Conservation (phyloP, 2,797 vertebrate genomes). For the Clamator glandarius region DNA sequence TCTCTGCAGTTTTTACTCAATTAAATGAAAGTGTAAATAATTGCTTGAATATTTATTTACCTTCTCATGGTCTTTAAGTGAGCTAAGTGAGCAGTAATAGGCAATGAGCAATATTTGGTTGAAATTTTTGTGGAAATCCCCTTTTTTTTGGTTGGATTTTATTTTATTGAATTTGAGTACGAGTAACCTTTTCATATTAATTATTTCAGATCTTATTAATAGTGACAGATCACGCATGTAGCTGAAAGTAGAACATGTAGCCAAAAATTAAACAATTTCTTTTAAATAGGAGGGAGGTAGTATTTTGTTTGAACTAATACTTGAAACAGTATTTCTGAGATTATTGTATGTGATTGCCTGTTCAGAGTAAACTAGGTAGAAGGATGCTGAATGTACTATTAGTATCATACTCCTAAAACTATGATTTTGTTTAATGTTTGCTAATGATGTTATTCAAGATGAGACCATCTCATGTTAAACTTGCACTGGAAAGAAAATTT, state of each 20-base stretch:
- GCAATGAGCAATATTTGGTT: neutral
- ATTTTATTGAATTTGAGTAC: neutral
- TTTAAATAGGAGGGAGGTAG: no score
- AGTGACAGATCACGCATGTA: neutral
- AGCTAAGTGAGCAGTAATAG: neutral
- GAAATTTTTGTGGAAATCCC: neutral
- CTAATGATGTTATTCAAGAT: neutral
- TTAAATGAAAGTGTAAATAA: neutral
- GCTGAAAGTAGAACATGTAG: neutral
- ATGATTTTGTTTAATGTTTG: neutral
- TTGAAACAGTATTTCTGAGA: neutral
- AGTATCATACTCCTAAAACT: neutral
- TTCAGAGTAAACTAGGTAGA: neutral
- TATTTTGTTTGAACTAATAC: neutral
- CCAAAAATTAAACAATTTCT: neutral
- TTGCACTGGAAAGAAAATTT: neutral
- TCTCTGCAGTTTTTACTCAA: neutral
- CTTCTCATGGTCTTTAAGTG: neutral
- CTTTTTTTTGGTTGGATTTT: neutral
- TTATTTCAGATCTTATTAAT: neutral
- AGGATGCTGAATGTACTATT: neutral
- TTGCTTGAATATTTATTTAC: neutral
- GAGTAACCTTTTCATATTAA: neutral
- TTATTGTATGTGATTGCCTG: neutral
- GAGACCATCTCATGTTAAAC: neutral